phyloP scores from a whole-genome alignment of 37 sponge, comb jelly and placozoan genomes.

The Chondrilla cf. caribensis region DNA sequence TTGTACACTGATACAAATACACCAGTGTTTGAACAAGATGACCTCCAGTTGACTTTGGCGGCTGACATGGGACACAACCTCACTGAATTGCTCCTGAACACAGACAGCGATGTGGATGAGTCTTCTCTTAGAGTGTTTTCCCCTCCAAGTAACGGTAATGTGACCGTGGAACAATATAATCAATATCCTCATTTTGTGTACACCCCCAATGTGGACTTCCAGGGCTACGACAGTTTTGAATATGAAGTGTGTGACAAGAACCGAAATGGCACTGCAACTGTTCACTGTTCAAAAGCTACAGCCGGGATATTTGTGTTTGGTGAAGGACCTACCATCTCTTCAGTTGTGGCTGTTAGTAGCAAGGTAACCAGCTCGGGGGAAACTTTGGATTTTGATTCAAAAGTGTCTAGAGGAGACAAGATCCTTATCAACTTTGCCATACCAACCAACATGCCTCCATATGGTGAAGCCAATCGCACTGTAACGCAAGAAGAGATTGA shows the following conservation, averaged over 20 bases:
- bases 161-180: neutral
- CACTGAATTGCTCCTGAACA: conserved; percentile 38
- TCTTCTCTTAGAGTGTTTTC: conserved; percentile 27
- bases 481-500: conserved; percentile 52
- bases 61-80: conserved; percentile 34
- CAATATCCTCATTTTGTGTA: conserved; percentile 32
- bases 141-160: conserved; percentile 36
- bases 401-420: conserved; percentile 63
- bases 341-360: conserved; percentile 39
- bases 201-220: conserved; percentile 49
- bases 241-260: conserved; percentile 74
- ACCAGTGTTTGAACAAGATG: conserved; percentile 72
- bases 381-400: conserved; percentile 37
- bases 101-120: conserved; percentile 59
- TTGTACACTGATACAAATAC: conserved; percentile 41
- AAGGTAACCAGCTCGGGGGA: neutral
- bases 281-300: conserved; percentile 60
- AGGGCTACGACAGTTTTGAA: conserved; percentile 68
- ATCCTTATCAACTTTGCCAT: conserved; percentile 56
- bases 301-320: conserved; percentile 58
- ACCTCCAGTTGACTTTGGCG: conserved; percentile 48
- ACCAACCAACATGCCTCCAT: conserved; percentile 82
- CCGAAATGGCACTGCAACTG: neutral
- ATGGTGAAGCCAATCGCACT: neutral
- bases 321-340: conserved; percentile 54